These are phyloP conservation scores for Drosophila lacertosa DNA, from an alignment of 1,140 invertebrate species.

Conservation along the genomic window DNA sequence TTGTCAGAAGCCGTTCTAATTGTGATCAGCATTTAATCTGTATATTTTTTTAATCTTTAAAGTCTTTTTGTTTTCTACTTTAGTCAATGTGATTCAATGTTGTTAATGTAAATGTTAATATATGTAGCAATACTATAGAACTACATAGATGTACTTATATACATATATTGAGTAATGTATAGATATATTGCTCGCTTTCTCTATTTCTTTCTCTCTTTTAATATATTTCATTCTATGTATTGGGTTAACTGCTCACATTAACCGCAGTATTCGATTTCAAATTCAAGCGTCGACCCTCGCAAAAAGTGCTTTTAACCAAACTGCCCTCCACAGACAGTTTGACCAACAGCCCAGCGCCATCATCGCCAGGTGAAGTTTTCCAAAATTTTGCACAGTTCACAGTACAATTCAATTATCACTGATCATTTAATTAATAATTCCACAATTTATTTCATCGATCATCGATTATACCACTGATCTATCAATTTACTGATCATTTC, in stretches of 20 bases:
- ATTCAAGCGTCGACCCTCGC: constrained; percentile 82
- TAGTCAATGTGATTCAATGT: background rate
- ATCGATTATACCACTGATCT: background rate
- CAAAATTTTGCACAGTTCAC: constrained; percentile 44
- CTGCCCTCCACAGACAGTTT: constrained; percentile 85
- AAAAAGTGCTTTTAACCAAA: constrained; percentile 84
- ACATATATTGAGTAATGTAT: constrained; percentile 28
- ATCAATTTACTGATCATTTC: background rate
- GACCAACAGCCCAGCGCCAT: constrained; percentile 85
- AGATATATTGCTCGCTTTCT: constrained; percentile 59
- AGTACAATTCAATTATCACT: constrained; percentile 3
- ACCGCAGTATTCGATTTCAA: constrained; percentile 77
- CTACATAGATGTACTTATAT: constrained; percentile 18
- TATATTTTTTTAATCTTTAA: background rate
- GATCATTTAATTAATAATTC: background rate
- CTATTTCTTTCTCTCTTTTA: constrained; percentile 37
- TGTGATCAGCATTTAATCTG: background rate
- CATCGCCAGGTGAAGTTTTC: constrained; percentile 85
- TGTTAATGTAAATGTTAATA: background rate
- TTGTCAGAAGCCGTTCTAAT: background rate
- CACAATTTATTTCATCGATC: background rate
- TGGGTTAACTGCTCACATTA: constrained; percentile 33
- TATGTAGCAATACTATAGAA: constrained; percentile 7
- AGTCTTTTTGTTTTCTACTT: background rate
- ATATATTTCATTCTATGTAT: constrained; percentile 43